Base-by-base conservation (phyloP, 2,888 invertebrate species). In the Tuberolachnus salignus region DNA sequence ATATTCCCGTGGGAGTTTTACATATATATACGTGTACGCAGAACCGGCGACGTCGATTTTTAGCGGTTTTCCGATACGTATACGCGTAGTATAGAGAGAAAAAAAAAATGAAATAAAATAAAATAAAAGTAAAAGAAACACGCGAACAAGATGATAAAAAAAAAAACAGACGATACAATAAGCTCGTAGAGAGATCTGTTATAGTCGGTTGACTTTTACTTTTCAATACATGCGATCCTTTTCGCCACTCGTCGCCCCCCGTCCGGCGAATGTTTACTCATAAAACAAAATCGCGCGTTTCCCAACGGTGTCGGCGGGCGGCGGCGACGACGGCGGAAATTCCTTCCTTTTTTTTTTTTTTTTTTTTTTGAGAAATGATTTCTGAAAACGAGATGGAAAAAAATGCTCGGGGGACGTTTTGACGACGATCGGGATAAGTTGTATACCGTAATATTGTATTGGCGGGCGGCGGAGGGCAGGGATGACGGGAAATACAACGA, bases 341-440 rank as follows among this genome's bases (percentile, higher is more conserved):
- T 19, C 9, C 26, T 44, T 53, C 53, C 8, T 49, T 21, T 51
- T 49, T 9, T 49, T 34, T 21, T 44, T 55, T 64, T 66, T 44
- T 74, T 57, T 66, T 66, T 78, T 67, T 59, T 67, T 78, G 78
- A 78, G 78, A 78, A 78, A 78, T 78, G 78, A 78, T 78, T 78
- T 78, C 78, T 69, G 49, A 46, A 67, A 78, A 59, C 78, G 64
- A 78, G 78, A 78, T 78, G 78, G 78, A 78, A 69, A 75, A 71
- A 69, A 78, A 78, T 78, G 67, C 78, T 78, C 78, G 59, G 49
- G 78, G 78, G 78, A 78, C 78, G 19, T 78, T 78, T 78, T 51
- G 67, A 75, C 34, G 73, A 72, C 42, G 55, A 42, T 63, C 63
- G 73, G 42, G 21, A 64, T 26, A 67, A 57, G 57, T 66, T 23